Base-by-base conservation (phyloP, 2,113 vertebrate species). In the Cyrtonyx montezumae region DNA sequence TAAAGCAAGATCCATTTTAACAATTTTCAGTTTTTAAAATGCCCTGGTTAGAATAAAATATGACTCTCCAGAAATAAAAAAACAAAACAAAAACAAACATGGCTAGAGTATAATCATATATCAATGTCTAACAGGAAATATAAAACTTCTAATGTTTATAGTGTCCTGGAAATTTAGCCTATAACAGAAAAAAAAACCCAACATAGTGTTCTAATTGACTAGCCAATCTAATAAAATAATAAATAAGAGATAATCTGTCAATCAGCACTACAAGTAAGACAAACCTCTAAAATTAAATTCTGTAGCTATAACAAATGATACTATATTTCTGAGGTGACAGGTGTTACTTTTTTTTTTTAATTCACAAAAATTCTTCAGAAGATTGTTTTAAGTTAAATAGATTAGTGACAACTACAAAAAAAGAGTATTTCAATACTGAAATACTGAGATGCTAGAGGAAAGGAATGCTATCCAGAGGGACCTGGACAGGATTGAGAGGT, bases 321-420 rank as follows among this genome's bases (percentile, higher is more conserved):
- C 11, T 81, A 30, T 8, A 83, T 79, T 86, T 82, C 55, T 73
- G n/a, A 83, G 3, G 3, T n/a, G n/a, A 69, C n/a, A 61, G 10
- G 37, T 0, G 0, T 3, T n/a, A n/a, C n/a, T n/a, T n/a, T 49
- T 53, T 53, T 9, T 53, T 53, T 53, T 28, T 12, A 51, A 62
- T 7, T 6, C 8, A 34, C 14, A 34, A 86, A 77, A 59, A 45
- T 20, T 59, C 42, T 80, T 70, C 25, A 1, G 22, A 61, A 56
- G 5, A 42, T 3, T 79, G 16, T 61, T 71, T 82, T 66, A 32
- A 79, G 42, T 43, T 66, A 67, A 80, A 59, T 18, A 66, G 4
- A 49, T n/a, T 20, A 26, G 17, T 32, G 84, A 79, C 18, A 91
- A 85, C 71, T 25, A 32, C 4, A 79, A 62, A 2, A 45, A 1